These are phyloP conservation scores for Aphelocoma californica DNA, from an alignment of 2,797 vertebrate genomes.

Conservation along the genomic window DNA sequence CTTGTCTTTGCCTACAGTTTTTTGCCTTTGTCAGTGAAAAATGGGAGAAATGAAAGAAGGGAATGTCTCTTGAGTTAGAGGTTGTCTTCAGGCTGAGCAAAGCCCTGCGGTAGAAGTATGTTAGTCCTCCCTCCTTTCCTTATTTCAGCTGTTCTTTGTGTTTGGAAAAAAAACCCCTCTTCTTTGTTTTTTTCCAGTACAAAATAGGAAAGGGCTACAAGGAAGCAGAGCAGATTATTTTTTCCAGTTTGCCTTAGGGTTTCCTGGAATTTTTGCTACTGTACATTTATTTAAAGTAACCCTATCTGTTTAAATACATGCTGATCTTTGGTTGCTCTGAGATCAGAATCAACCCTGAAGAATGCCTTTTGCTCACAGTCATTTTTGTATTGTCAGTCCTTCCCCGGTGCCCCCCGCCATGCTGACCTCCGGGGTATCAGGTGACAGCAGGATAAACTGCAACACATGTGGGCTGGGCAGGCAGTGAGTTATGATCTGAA, in stretches of 20 bases:
- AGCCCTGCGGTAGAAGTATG: not conserved
- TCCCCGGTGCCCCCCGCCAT: not conserved
- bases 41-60: conserved; percentile 20
- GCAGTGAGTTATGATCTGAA: not conserved
- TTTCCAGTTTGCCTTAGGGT: conserved; percentile 60
- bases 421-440: conserved; percentile 13
- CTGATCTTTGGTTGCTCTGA: conserved; percentile 64
- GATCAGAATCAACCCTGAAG: conserved; percentile 32
- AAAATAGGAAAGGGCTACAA: conserved; percentile 45
- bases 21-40: conserved; percentile 36
- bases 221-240: conserved; percentile 42
- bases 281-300: conserved; percentile 70
- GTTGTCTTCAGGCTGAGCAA: not conserved
- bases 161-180: not conserved
- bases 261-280: conserved; percentile 69
- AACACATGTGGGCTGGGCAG: conserved; percentile 49
- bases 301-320: conserved; percentile 67
- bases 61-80: not conserved
- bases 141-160: conserved; percentile 1
- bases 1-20: not conserved
- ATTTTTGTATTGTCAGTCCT: conserved; percentile 36
- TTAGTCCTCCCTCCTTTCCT: not conserved
- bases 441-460: conserved; percentile 50
- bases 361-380: conserved; percentile 46
- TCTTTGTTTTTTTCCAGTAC: not conserved